Evolutionary conservation across 2,888 invertebrate species (phyloP).

Genomic region (Imbricaverruca yamaguchii): DNA sequence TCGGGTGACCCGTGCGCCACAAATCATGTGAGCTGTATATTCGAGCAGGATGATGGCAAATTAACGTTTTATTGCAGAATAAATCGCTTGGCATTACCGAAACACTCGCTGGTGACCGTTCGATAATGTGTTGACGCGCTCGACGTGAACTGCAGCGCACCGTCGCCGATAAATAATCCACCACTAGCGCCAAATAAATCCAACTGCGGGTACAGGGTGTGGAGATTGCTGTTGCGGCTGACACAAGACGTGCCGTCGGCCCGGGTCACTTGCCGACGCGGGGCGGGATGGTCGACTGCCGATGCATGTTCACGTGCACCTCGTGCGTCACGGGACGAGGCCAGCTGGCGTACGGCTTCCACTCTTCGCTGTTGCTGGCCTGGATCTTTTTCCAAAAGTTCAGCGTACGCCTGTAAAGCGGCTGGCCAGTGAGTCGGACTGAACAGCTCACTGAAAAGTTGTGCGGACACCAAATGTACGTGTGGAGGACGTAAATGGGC

Average conservation of each 20-base stretch:
- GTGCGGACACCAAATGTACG: too few species aligned
- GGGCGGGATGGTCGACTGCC: background rate
- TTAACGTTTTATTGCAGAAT: conserved; percentile 21
- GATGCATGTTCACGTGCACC: background rate
- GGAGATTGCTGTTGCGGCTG: too few species aligned
- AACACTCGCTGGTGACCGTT: background rate
- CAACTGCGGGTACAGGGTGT: too few species aligned
- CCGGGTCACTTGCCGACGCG: too few species aligned
- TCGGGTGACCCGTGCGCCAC: background rate
- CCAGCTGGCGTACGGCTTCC: conserved; percentile 16
- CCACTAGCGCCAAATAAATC: too few species aligned
- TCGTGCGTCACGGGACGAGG: background rate
- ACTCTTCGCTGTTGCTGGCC: background rate
- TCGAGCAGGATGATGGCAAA: background rate
- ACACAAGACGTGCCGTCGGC: too few species aligned
- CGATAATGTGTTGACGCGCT: too few species aligned
- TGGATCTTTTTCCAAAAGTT: background rate
- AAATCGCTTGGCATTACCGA: conserved; percentile 18
- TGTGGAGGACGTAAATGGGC: too few species aligned
- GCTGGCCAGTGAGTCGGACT: too few species aligned
- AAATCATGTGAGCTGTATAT: conserved; percentile 10
- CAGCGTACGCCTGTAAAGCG: background rate
- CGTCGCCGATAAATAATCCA: too few species aligned
- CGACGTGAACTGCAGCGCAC: too few species aligned
- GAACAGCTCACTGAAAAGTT: too few species aligned